Percentiles rank a stretch among this genome's conserved stretches.
phyloP scores from a whole-genome alignment of 1,140 invertebrate species.

The Uloborus diversus region DNA sequence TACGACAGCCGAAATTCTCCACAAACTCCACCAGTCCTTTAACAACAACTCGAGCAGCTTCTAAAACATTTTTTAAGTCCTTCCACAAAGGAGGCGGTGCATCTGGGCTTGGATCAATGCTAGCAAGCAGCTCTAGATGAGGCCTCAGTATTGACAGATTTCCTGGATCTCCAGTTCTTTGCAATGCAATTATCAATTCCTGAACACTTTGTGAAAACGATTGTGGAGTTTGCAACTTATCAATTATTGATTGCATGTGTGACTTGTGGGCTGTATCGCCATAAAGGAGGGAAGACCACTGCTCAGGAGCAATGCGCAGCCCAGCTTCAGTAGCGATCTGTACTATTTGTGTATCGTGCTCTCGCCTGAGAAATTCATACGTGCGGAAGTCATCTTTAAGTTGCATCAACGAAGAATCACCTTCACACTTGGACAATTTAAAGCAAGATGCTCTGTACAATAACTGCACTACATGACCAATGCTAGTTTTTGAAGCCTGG shows the following conservation, averaged over 20 bases:
- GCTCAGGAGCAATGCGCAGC: conserved; percentile 94
- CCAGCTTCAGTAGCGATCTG: conserved; percentile 98
- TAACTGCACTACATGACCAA: conserved; percentile 98
- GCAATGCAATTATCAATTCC: conserved; percentile 90
- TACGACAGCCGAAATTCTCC: conserved; percentile 70
- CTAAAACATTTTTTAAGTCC: conserved; percentile 74
- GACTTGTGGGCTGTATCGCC: conserved; percentile 95
- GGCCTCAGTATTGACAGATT: conserved; percentile 74
- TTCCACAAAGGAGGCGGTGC: conserved; percentile 72
- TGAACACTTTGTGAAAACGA: conserved; percentile 87
- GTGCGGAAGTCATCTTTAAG: conserved; percentile 96
- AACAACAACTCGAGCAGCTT: conserved; percentile 82
- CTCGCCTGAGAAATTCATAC: conserved; percentile 89
- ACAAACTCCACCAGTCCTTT: conserved; percentile 86
- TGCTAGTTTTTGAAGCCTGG: conserved; percentile 97
- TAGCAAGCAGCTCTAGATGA: conserved; percentile 85
- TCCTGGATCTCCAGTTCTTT: conserved; percentile 88
- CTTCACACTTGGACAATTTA: conserved; percentile 96
- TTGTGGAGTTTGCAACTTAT: conserved; percentile 85
- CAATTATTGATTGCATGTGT: conserved; percentile 98
- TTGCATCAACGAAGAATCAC: conserved; percentile 98
- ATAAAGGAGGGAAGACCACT: conserved; percentile 96
- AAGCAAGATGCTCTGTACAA: conserved; percentile 98
- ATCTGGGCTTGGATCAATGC: conserved; percentile 83
- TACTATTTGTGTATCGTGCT: conserved; percentile 98